phyloP scores from a whole-genome alignment of 2,113 vertebrate genomes.

The Choloepus hoffmanni region DNA sequence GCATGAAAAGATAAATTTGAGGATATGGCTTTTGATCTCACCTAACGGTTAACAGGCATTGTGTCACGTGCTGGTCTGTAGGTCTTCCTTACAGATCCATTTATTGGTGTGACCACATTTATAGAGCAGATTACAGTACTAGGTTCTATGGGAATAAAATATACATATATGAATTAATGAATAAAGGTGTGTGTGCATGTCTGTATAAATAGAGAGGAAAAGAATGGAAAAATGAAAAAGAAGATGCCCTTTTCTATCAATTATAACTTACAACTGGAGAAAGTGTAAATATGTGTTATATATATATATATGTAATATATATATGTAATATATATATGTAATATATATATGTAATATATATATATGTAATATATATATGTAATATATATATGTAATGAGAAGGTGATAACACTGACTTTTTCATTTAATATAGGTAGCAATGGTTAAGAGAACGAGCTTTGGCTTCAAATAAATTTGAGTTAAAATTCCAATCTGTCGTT shows the following conservation, averaged over 20 bases:
- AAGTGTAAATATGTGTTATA: neutral
- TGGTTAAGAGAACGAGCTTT: constrained; percentile 7
- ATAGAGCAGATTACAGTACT: neutral
- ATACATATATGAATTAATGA: neutral
- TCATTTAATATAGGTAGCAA: neutral
- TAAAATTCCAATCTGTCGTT: neutral
- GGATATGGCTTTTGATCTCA: neutral
- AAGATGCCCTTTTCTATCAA: neutral
- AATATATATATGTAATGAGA: neutral
- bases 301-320: neutral
- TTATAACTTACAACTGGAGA: neutral
- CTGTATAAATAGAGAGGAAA: neutral
- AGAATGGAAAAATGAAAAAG: neutral
- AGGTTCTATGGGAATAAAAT: constrained; percentile 26
- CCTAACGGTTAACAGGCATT: neutral
- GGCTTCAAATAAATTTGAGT: constrained; percentile 7
- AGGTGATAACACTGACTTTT: neutral
- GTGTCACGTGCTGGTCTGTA: neutral
- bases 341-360: neutral
- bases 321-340: neutral
- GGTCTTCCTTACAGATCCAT: neutral
- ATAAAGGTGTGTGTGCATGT: neutral
- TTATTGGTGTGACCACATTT: neutral
- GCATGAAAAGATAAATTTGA: neutral
- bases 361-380: neutral